These are phyloP conservation scores for Zonitis immaculata DNA, from an alignment of 2,888 invertebrate species.

Conservation along the genomic window DNA sequence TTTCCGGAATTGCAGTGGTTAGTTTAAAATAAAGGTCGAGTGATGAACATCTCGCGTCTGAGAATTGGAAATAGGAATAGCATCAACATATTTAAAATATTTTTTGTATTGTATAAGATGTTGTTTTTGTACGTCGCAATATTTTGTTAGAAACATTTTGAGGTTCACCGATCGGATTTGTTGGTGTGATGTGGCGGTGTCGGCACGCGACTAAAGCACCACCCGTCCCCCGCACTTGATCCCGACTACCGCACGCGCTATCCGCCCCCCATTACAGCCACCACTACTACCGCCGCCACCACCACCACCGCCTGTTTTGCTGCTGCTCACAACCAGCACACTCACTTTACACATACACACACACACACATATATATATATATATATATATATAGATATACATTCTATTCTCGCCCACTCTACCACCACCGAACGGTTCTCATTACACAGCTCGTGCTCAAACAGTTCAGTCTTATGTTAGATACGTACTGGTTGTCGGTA, in stretches of 20 bases:
- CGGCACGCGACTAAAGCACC: conserved; percentile 50
- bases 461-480: conserved; percentile 11
- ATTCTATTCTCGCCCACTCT: conserved; percentile 11
- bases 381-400: background rate
- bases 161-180: conserved; percentile 35
- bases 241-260: conserved; percentile 41
- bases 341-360: conserved; percentile 19
- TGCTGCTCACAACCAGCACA: conserved; percentile 18
- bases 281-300: conserved; percentile 25
- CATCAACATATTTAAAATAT: too few species aligned
- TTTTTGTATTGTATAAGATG: background rate
- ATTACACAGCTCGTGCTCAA: conserved; percentile 17
- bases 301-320: conserved; percentile 21
- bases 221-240: conserved; percentile 34
- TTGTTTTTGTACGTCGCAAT: background rate
- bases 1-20: too few species aligned
- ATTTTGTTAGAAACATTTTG: conserved; percentile 31
- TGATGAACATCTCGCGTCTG: too few species aligned
- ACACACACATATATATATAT: background rate
- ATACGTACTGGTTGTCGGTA: conserved; percentile 4
- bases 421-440: conserved; percentile 12
- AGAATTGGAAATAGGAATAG: too few species aligned
- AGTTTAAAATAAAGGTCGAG: too few species aligned
- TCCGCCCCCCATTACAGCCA: conserved; percentile 30
- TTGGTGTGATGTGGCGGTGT: conserved; percentile 50